Evolutionary conservation across 2,888 invertebrate species (phyloP).

Genomic region (Aromia moschata): DNA sequence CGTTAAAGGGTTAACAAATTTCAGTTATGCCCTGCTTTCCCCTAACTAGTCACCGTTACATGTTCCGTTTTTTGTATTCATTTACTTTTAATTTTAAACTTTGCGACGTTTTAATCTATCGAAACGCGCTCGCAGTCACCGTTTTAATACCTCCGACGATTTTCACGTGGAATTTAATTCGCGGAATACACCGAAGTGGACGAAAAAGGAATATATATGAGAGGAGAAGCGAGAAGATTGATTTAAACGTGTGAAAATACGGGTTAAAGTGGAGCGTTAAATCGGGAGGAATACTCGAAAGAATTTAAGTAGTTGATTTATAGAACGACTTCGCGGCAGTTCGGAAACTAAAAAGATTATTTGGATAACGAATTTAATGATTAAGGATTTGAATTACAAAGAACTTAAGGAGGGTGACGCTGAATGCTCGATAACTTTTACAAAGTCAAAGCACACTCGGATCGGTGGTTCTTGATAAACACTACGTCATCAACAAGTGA

Average conservation of each 20-base stretch:
- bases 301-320: slow-evolving; percentile 51
- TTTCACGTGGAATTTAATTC: slow-evolving; percentile 24
- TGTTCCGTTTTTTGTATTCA: slow-evolving; percentile 40
- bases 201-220: slow-evolving; percentile 26
- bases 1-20: too few species aligned
- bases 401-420: slow-evolving; percentile 35
- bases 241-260: slow-evolving; percentile 50
- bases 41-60: slow-evolving; percentile 20
- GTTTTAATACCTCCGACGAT: slow-evolving; percentile 14
- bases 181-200: slow-evolving; percentile 14
- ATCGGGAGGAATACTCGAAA: slow-evolving; percentile 44
- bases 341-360: slow-evolving; percentile 45
- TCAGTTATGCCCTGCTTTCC: too few species aligned
- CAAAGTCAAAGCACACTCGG: slow-evolving; percentile 11
- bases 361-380: slow-evolving; percentile 49
- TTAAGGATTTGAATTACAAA: slow-evolving; percentile 43
- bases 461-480: too few species aligned
- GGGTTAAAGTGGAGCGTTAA: slow-evolving; percentile 49
- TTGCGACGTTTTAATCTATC: slow-evolving; percentile 31
- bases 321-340: slow-evolving; percentile 48
- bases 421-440: slow-evolving; percentile 24
- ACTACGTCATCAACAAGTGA: too few species aligned
- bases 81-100: slow-evolving; percentile 41
- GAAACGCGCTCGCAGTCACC: slow-evolving; percentile 20
- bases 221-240: slow-evolving; percentile 40